phyloP scores from a whole-genome alignment of 1,140 invertebrate species.

The Anagrus nilaparvatae region DNA sequence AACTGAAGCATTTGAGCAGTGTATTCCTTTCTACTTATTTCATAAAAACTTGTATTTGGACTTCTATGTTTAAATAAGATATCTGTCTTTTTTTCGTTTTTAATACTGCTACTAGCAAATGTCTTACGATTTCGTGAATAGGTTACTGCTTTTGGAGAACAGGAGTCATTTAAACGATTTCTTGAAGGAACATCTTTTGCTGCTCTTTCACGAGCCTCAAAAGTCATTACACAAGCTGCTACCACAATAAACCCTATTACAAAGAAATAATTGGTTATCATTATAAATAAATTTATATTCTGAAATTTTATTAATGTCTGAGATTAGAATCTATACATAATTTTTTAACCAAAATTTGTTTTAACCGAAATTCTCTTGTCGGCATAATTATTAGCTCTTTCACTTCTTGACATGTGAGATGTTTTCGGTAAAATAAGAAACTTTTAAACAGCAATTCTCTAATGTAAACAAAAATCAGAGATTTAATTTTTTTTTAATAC shows the following conservation, averaged over 20 bases:
- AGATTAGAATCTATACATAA: too few species aligned
- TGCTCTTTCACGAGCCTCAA: conserved; percentile 77
- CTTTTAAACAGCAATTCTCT: too few species aligned
- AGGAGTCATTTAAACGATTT: conserved; percentile 45
- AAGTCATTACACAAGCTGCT: conserved; percentile 90
- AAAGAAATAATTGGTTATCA: conserved; percentile 25
- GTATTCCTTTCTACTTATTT: conserved; percentile 43
- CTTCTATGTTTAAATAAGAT: conserved; percentile 46
- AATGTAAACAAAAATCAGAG: too few species aligned
- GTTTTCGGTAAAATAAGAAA: too few species aligned
- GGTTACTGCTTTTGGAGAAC: conserved; percentile 30
- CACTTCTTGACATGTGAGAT: too few species aligned
- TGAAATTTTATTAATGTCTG: conserved; percentile 4
- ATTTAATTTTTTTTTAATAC: too few species aligned
- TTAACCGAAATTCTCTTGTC: too few species aligned
- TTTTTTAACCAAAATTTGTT: too few species aligned
- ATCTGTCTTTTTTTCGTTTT: conserved; percentile 53
- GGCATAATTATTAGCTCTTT: too few species aligned
- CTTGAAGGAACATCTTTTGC: conserved; percentile 76
- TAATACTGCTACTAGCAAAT: conserved; percentile 42
- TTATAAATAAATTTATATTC: background rate
- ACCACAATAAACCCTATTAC: conserved; percentile 90
- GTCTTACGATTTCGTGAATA: conserved; percentile 42
- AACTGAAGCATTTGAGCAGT: conserved; percentile 62
- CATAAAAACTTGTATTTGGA: conserved; percentile 35